Conservation (phyloP, 2,113 vertebrate genomes). For the Scomber colias region DNA sequence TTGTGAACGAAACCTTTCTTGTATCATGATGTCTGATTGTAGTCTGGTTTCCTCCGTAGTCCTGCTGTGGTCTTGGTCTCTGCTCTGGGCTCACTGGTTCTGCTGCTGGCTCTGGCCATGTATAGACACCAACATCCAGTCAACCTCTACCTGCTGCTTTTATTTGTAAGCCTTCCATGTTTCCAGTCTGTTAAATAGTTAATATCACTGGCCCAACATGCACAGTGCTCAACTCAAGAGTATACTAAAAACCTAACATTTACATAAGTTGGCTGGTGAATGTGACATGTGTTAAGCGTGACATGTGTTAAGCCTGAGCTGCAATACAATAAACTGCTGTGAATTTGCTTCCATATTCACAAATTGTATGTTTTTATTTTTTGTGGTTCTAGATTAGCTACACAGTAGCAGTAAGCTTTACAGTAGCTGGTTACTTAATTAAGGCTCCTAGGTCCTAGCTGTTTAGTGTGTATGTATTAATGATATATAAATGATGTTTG, state of each 20-base stretch:
- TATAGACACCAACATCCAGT: constrained; percentile 93
- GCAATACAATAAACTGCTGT: too few species aligned
- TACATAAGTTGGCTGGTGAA: background rate
- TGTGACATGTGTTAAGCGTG: too few species aligned
- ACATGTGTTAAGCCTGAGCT: too few species aligned
- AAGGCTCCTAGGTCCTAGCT: background rate
- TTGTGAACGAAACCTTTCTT: too few species aligned
- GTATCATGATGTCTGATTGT: background rate
- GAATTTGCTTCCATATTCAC: too few species aligned
- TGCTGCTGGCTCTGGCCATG: constrained; percentile 89
- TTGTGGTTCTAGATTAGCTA: too few species aligned
- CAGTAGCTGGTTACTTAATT: background rate
- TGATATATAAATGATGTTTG: constrained; percentile 19
- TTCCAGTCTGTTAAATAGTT: background rate
- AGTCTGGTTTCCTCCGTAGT: constrained; percentile 75
- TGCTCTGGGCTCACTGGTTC: constrained; percentile 87
- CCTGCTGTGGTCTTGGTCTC: constrained; percentile 90
- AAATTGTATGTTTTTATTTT: too few species aligned
- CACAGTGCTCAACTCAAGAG: too few species aligned
- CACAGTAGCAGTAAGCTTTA: too few species aligned
- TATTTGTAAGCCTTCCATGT: constrained; percentile 89
- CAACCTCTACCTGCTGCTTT: constrained; percentile 94
- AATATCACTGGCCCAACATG: background rate
- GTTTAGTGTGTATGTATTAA: background rate
- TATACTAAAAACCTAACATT: background rate